Conservation (phyloP, 2,888 invertebrate species). For the Enchytraeus crypticus region DNA sequence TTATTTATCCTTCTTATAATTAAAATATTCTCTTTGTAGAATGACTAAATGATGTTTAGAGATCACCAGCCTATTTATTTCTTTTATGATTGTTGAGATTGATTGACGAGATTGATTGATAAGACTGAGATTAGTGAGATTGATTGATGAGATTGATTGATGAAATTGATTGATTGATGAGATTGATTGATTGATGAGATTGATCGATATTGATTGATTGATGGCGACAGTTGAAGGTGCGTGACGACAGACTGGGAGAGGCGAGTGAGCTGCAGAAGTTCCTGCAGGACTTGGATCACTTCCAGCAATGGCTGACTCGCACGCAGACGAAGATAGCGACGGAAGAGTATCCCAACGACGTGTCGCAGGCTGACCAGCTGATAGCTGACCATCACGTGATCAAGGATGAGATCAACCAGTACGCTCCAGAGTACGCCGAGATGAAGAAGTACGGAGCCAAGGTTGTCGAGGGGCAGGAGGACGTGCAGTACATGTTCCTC, state of each 20-base stretch:
- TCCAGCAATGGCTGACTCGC: constrained; percentile 97
- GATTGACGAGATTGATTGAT: too few species aligned
- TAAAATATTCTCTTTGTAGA: too few species aligned
- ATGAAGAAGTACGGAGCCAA: constrained; percentile 96
- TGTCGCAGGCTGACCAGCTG: constrained; percentile 82
- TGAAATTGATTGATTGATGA: too few species aligned
- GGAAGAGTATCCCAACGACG: constrained; percentile 47
- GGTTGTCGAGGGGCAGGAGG: constrained; percentile 60
- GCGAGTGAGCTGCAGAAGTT: constrained; percentile 90
- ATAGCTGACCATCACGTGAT: constrained; percentile 95
- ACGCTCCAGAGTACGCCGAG: constrained; percentile 91
- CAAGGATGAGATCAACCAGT: constrained; percentile 96
- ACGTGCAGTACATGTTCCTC: constrained; percentile 99
- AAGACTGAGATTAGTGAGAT: too few species aligned
- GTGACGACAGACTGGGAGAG: constrained; percentile 95
- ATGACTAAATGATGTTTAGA: too few species aligned
- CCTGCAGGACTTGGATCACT: constrained; percentile 87
- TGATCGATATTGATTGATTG: too few species aligned
- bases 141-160: too few species aligned
- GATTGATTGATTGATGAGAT: too few species aligned
- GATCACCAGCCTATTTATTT: too few species aligned
- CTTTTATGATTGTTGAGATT: too few species aligned
- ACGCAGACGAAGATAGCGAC: constrained; percentile 78
- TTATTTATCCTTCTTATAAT: too few species aligned
- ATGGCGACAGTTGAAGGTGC: constrained; percentile 76